phyloP scores from a whole-genome alignment of 2,888 invertebrate genomes.

The Diarsia mendica region DNA sequence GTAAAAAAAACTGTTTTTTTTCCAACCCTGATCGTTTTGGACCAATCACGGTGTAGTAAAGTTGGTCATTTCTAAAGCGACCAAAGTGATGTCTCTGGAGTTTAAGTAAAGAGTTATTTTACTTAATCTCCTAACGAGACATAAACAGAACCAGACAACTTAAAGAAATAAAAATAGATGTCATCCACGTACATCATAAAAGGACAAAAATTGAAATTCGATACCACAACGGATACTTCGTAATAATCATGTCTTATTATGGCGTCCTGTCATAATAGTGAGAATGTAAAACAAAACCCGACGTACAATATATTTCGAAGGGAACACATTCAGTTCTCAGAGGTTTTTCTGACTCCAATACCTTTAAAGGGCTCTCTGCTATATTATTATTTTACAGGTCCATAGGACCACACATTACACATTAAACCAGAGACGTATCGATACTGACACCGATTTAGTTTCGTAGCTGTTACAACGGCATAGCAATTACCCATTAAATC shows the following conservation, averaged over 20 bases:
- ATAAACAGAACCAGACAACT: conserved; percentile 33
- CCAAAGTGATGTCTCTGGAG: conserved; percentile 49
- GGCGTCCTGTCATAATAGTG: conserved; percentile 80
- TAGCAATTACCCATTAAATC: conserved; percentile 79
- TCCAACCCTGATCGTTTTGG: conserved; percentile 75
- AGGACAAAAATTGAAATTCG: conserved; percentile 75
- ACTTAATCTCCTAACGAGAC: not conserved
- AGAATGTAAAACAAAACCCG: conserved; percentile 72
- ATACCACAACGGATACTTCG: conserved; percentile 73
- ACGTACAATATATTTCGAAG: conserved; percentile 54
- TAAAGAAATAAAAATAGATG: conserved; percentile 55
- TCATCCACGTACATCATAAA: conserved; percentile 67
- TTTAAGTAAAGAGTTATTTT: conserved; percentile 28
- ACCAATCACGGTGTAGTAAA: conserved; percentile 72
- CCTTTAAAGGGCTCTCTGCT: conserved; percentile 66
- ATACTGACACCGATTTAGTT: conserved; percentile 76
- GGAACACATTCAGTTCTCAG: conserved; percentile 53
- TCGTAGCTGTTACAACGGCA: conserved; percentile 74
- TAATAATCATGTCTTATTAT: conserved; percentile 83
- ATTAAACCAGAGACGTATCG: conserved; percentile 75
- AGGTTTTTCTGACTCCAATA: conserved; percentile 57
- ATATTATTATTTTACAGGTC: conserved; percentile 75
- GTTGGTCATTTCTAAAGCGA: conserved; percentile 60
- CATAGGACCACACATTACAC: conserved; percentile 82
- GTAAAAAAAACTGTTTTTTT: no score